Evolutionary conservation across 2,113 vertebrate species (phyloP).

Genomic region (Burhinus oedicnemus): DNA sequence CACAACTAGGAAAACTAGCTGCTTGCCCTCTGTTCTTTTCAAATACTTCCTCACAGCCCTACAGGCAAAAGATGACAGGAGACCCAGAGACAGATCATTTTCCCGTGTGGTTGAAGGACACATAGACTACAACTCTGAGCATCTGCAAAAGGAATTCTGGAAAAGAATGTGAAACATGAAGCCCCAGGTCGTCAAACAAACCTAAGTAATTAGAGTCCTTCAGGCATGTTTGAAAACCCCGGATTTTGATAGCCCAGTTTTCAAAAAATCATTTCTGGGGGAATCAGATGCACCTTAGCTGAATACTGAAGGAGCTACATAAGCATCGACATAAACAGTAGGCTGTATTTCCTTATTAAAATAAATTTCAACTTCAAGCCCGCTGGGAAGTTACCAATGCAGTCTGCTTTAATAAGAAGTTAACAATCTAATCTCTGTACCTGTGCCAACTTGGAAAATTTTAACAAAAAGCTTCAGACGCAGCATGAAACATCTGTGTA

Average conservation of each 20-base stretch:
- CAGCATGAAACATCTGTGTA: neutral
- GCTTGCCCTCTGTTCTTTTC: neutral
- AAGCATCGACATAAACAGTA: neutral
- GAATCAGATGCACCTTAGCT: neutral
- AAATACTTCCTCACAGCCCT: neutral
- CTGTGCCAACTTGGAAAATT: neutral
- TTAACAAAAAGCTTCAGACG: neutral
- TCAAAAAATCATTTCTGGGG: neutral
- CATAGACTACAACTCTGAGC: neutral
- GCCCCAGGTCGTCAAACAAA: neutral
- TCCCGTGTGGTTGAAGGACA: neutral
- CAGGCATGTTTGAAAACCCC: neutral
- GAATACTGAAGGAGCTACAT: neutral
- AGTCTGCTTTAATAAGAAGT: neutral
- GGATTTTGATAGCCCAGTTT: neutral
- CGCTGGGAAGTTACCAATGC: neutral
- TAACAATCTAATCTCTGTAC: neutral
- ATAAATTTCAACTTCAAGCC: neutral
- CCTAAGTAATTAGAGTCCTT: neutral
- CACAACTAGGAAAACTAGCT: neutral
- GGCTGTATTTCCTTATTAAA: neutral
- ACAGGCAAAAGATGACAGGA: neutral
- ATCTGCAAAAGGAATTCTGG: neutral
- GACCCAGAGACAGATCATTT: neutral
- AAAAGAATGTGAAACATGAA: neutral